These are phyloP conservation scores for Anoura caudifer DNA, from an alignment of 2,113 vertebrate genomes.

Conservation along the genomic window DNA sequence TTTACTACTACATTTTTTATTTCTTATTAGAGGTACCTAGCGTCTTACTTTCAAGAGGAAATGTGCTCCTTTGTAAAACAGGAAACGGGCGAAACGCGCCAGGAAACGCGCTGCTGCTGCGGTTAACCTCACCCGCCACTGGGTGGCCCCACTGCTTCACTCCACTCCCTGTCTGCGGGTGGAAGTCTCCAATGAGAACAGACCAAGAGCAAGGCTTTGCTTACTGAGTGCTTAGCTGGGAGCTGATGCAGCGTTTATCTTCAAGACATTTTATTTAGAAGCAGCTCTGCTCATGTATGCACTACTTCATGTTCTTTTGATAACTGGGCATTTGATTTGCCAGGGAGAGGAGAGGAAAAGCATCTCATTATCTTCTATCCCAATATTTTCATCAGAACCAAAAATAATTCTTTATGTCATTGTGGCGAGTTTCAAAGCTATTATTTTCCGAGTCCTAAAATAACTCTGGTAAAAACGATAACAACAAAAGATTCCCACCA, in stretches of 20 bases:
- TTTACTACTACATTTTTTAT: neutral
- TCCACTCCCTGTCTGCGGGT: neutral
- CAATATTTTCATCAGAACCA: neutral
- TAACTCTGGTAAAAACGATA: neutral
- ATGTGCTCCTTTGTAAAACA: neutral
- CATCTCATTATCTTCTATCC: neutral
- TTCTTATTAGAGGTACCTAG: neutral
- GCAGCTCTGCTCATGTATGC: neutral
- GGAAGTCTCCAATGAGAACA: conserved; percentile 12
- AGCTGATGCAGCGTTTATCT: neutral
- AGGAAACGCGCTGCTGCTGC: neutral
- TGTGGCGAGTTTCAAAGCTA: neutral
- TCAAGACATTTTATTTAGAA: conserved; percentile 47
- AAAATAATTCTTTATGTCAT: conserved; percentile 6
- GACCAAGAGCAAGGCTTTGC: neutral
- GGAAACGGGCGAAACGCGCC: neutral
- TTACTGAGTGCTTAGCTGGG: neutral
- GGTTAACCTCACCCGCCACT: conserved; percentile 67
- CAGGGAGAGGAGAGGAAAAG: neutral
- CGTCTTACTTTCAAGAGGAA: conserved; percentile 21
- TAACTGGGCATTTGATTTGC: neutral
- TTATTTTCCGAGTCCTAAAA: conserved; percentile 12
- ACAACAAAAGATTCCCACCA: neutral
- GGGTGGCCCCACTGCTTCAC: conserved; percentile 74
- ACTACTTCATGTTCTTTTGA: neutral